phyloP scores from a whole-genome alignment of 92 coral and sea anemone species.

The Porites lobata region DNA sequence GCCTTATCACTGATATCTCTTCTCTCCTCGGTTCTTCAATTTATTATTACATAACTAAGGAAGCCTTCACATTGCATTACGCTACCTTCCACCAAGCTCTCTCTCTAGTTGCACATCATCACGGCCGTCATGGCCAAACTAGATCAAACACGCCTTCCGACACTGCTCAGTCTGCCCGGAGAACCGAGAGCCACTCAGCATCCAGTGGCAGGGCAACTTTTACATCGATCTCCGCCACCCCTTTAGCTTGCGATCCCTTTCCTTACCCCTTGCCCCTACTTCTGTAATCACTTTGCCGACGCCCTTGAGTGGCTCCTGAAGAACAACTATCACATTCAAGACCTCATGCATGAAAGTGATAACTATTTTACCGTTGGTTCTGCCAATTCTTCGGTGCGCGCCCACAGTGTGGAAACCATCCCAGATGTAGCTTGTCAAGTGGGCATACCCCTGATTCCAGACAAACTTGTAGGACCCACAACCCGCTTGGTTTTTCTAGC shows the following conservation, averaged over 20 bases:
- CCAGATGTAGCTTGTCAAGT: not conserved
- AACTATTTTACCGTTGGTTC: not conserved
- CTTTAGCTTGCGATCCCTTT: not conserved
- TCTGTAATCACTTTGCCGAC: too few species aligned
- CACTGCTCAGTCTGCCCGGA: not conserved
- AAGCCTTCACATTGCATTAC: not conserved
- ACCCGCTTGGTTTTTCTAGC: too few species aligned
- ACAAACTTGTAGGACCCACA: not conserved
- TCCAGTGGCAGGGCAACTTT: not conserved
- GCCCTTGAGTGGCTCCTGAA: too few species aligned
- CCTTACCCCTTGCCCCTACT: not conserved
- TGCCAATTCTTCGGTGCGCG: not conserved
- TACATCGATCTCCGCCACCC: not conserved
- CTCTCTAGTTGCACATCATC: not conserved
- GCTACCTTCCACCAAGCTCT: not conserved
- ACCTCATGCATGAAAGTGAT: not conserved
- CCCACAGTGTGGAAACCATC: not conserved
- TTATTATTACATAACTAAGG: not conserved
- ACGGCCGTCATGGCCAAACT: slow-evolving; percentile 6
- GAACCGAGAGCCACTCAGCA: not conserved
- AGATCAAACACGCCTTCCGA: not conserved
- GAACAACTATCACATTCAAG: too few species aligned
- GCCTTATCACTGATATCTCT: not conserved
- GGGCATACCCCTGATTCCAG: not conserved
- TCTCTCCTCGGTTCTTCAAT: not conserved